These are phyloP conservation scores for Luperina testacea DNA, from an alignment of 2,888 invertebrate species.

Conservation along the genomic window DNA sequence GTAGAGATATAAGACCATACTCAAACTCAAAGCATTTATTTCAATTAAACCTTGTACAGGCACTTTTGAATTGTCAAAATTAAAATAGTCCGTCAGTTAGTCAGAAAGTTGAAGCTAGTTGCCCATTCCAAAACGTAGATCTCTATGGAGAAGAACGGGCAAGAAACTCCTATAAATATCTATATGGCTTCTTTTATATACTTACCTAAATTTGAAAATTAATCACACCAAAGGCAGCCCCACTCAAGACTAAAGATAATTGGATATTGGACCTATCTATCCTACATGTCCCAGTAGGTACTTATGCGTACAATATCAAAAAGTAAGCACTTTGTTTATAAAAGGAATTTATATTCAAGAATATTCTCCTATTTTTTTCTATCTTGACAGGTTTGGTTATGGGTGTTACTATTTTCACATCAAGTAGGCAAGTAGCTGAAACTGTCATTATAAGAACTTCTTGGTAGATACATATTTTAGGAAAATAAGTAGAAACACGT, in stretches of 20 bases:
- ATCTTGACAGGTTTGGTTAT: constrained; percentile 12
- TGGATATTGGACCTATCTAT: not conserved
- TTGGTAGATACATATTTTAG: not conserved
- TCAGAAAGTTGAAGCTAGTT: too few relatives aligned
- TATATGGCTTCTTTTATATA: not conserved
- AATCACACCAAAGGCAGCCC: not conserved
- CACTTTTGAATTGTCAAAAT: too few relatives aligned
- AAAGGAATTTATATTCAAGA: not conserved
- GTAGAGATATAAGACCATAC: not conserved
- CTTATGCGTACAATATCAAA: not conserved
- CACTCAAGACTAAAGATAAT: not conserved
- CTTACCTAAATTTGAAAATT: not conserved
- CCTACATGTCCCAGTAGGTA: not conserved
- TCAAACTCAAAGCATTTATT: too few relatives aligned
- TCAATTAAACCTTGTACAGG: too few relatives aligned
- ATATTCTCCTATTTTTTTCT: not conserved
- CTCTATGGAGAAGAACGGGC: too few relatives aligned
- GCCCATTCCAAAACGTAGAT: too few relatives aligned
- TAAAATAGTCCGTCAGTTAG: too few relatives aligned
- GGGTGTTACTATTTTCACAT: constrained; percentile 9
- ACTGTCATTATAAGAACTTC: not conserved
- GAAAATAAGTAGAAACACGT: not conserved
- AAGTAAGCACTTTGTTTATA: not conserved
- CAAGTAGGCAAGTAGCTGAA: not conserved
- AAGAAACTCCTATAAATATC: not conserved